These are phyloP conservation scores for Ips nitidus DNA, from an alignment of 1,140 invertebrate genomes.

Conservation along the genomic window DNA sequence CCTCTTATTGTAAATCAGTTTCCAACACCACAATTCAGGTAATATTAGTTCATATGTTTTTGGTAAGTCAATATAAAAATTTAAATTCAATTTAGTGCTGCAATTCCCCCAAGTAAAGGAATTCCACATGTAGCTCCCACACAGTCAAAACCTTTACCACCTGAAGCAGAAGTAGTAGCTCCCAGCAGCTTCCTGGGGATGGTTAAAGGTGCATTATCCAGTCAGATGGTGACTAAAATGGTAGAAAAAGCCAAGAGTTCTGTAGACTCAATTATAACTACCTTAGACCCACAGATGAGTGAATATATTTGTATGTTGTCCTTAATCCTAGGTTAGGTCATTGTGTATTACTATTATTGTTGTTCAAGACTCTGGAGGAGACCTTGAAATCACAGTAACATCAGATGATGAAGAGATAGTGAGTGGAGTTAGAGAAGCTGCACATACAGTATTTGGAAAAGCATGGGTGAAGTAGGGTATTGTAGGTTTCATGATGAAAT, in stretches of 20 bases:
- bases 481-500: neutral
- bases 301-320: conserved; percentile 73
- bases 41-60: conserved; percentile 6
- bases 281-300: conserved; percentile 87
- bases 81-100: conserved; percentile 52
- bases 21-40: conserved; percentile 49
- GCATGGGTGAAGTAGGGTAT: conserved; percentile 69
- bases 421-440: conserved; percentile 77
- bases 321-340: neutral
- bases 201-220: conserved; percentile 60
- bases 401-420: conserved; percentile 78
- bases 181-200: conserved; percentile 59
- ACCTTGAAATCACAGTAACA: conserved; percentile 73
- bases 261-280: conserved; percentile 84
- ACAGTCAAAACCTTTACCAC: conserved; percentile 51
- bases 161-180: conserved; percentile 50
- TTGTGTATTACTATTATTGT: neutral
- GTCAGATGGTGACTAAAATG: conserved; percentile 59
- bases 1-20: conserved; percentile 39
- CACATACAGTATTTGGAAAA: conserved; percentile 78
- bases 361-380: conserved; percentile 74
- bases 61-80: neutral
- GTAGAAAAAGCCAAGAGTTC: conserved; percentile 82
- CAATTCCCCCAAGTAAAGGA: conserved; percentile 60
- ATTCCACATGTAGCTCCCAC: conserved; percentile 45